These are phyloP conservation scores for Tylochromis polylepis DNA, from an alignment of 2,113 vertebrate species.

Conservation along the genomic window DNA sequence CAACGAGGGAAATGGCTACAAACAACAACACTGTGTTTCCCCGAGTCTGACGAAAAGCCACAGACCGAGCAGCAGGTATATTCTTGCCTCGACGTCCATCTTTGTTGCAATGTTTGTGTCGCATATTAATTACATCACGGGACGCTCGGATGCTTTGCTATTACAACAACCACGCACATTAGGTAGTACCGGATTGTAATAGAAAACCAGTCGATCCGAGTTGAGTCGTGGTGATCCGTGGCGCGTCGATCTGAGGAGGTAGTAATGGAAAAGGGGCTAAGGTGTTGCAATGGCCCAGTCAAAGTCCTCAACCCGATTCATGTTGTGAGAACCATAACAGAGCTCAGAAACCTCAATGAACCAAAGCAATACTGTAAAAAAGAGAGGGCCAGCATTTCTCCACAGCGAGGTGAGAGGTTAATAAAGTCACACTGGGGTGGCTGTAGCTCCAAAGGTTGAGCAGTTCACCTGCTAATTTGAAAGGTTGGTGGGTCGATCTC, in stretches of 20 bases:
- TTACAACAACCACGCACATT: not conserved
- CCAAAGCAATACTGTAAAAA: not conserved
- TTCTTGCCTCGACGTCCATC: not conserved
- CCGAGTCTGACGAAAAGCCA: not conserved
- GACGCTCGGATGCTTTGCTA: not conserved
- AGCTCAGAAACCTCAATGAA: not conserved
- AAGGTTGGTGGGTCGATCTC: not conserved
- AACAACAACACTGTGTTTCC: not conserved
- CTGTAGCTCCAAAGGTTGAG: not conserved
- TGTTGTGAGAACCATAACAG: not conserved
- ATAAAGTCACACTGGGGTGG: not conserved
- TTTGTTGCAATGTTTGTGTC: not conserved
- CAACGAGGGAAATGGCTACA: not conserved
- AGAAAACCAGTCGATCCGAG: not conserved
- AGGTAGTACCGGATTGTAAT: too few relatives aligned
- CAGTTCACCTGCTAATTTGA: not conserved
- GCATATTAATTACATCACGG: fast-evolving
- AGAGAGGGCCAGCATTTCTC: not conserved
- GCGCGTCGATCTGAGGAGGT: not conserved
- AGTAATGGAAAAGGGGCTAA: not conserved
- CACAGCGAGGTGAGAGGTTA: not conserved
- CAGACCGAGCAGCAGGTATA: not conserved
- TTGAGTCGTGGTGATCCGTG: not conserved
- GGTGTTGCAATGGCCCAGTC: not conserved
- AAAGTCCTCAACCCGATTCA: not conserved